Percentiles rank a stretch among this genome's conserved stretches.
Evolutionary conservation across 2,113 vertebrate species (phyloP).

Genomic region (Sapajus apella): DNA sequence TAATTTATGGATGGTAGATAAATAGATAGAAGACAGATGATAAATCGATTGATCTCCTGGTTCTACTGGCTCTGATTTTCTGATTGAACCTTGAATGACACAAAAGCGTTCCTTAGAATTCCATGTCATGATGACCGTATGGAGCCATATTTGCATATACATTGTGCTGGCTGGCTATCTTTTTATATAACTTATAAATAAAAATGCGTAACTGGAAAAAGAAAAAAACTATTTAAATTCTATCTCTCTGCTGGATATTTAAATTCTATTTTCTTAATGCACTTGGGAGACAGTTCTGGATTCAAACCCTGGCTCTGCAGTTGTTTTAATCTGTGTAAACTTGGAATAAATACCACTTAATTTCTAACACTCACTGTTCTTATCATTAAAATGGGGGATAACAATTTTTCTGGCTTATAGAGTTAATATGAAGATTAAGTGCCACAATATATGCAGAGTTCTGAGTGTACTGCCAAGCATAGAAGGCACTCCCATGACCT

Average conservation of each 20-base stretch:
- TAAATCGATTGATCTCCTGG: neutral
- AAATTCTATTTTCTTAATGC: constrained; percentile 22
- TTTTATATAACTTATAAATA: neutral
- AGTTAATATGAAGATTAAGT: neutral
- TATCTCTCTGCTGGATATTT: neutral
- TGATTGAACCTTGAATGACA: neutral
- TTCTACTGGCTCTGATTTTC: neutral
- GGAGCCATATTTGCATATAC: neutral
- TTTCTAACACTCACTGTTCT: constrained; percentile 5
- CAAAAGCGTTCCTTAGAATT: neutral
- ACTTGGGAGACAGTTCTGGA: neutral
- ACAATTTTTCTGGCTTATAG: neutral
- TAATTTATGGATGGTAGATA: neutral
- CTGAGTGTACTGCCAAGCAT: neutral
- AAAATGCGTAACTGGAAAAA: neutral
- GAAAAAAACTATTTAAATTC: neutral
- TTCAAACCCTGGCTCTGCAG: neutral
- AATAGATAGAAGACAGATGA: neutral
- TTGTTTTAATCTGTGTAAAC: neutral
- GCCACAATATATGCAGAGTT: neutral
- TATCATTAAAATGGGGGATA: neutral
- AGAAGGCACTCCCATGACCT: neutral
- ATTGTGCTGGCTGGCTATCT: neutral
- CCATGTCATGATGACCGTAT: neutral
- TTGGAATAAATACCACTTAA: neutral